Base-by-base conservation (phyloP, 2,888 invertebrate species). In the Amaurobius ferox region DNA sequence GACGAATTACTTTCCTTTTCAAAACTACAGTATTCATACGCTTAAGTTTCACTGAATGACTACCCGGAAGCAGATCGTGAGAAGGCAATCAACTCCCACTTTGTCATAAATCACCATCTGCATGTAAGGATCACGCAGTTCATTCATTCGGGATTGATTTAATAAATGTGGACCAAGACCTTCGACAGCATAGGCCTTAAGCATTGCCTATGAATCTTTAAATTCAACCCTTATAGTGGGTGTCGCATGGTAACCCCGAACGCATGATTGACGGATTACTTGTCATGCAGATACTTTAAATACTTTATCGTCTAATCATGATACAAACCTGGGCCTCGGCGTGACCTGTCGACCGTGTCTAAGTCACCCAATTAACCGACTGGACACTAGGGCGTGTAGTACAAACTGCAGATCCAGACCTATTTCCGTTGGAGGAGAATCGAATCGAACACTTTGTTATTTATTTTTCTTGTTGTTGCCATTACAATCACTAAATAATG, bases 401-500 rank as follows among this genome's bases (percentile, higher is more conserved):
- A 66, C 55, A 55, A 32, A 44, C 26, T 19, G 55, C 35, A 30
- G 62, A 61, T 61, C 40, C 7, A 68, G 26, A 40, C 68, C 28
- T 68, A 68, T 55, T 73, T 73, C 73, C 73, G 73, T 39, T 73
- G 32, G 62, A 32, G 16, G 73, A 55, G 55, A 55, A 55, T 55
- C 55, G 16, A 55, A 55, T 55, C 55, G 16, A 55, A 23, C 55
- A 55, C 55, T 62, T 73, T 62, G 62, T 39, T 73, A 32, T 35
- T 32, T 5, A 48, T 29, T 70, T 40, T 35, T 71, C 48, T 39
- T 48, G 30, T 66, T 35, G 39, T 29, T 77, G 77, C 71, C 77
- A 85, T 85, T 77, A 72, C 77, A 77, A 55, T 77, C 19, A 77
- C 62, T 85, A 77, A 77, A 85, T 85, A 85, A 85, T 85, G 77